Evolutionary conservation across 2,113 vertebrate genomes (phyloP), one percentile per base, ranked within the genome.

Genomic region (Syrrhaptes paradoxus): DNA sequence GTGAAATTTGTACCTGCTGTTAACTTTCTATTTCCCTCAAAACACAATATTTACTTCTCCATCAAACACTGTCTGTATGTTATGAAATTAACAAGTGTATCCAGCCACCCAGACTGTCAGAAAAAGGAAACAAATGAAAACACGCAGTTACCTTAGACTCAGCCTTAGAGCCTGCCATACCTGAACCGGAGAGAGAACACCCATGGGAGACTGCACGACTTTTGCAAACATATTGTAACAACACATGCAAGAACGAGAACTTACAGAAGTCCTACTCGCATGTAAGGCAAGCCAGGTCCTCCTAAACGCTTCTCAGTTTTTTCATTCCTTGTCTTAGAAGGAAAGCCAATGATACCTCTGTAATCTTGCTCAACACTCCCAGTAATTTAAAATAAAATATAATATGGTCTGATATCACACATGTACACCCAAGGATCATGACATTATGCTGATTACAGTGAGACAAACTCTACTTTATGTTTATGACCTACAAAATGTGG

Each of bases 211-310:
- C n/a, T 18, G 43, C 31, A 15, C 3, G 10, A 17, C 51, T 3
- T 8, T 6, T 49, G 45, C 55, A 22, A 7, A 14, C 19, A 10
- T 0, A 0, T 4, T 4, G 0, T 22, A 55, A 59, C 32, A 78
- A 32, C 2, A 1, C 19, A 11, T 0, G 1, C 16, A 59, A 8
- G 59, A 71, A 12, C 0, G 1, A 80, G 31, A 66, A 57, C 36
- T 24, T 22, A 17, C 1, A 7, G 4, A 45, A 49, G 65, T 12
- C 41, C 11, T 2, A 11, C 61, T 5, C 38, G 32, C 12, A 2
- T 1, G 10, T 11, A 54, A 72, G 52, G 24, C 5, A 31, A 77
- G 38, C 31, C 55, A 51, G 16, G 17, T 21, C 61, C 38, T 75
- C 45, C 55, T 36, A 45, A 46, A 29, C 9, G 41, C 32, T 74